Percentiles rank a stretch among this genome's conserved stretches.
Evolutionary conservation across 2,888 invertebrate genomes (phyloP).

Genomic region (Dicranocentrus wangi): DNA sequence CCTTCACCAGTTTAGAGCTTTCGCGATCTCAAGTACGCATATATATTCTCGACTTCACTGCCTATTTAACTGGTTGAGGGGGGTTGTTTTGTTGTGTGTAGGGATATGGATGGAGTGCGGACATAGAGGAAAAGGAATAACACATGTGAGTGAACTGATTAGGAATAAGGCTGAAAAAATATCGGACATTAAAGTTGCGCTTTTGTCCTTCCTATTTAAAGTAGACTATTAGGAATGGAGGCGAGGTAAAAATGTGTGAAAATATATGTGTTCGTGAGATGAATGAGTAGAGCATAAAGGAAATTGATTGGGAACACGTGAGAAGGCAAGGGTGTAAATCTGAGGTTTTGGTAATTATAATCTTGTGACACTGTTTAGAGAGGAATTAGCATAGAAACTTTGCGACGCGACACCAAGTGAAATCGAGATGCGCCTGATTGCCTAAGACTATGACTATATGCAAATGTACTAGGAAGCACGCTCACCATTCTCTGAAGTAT

Average conservation of each 20-base stretch:
- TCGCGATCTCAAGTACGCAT: background rate
- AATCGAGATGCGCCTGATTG: background rate
- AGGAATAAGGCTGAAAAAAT: background rate
- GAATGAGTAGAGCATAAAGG: background rate
- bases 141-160: background rate
- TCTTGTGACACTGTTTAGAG: background rate
- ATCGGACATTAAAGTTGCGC: background rate
- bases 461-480: background rate
- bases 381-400: background rate
- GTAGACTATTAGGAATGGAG: background rate
- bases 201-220: background rate
- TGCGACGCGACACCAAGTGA: background rate
- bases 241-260: background rate
- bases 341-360: background rate
- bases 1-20: slow-evolving; percentile 3
- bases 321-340: background rate
- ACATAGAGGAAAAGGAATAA: background rate
- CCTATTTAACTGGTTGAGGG: no score
- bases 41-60: background rate
- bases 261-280: background rate
- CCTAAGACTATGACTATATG: background rate
- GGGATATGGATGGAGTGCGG: no score
- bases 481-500: slow-evolving; percentile 55
- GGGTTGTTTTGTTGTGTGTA: no score
- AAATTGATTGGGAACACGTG: background rate